Conservation (phyloP, 2,113 vertebrate species). For the Lipophrys pholis region DNA sequence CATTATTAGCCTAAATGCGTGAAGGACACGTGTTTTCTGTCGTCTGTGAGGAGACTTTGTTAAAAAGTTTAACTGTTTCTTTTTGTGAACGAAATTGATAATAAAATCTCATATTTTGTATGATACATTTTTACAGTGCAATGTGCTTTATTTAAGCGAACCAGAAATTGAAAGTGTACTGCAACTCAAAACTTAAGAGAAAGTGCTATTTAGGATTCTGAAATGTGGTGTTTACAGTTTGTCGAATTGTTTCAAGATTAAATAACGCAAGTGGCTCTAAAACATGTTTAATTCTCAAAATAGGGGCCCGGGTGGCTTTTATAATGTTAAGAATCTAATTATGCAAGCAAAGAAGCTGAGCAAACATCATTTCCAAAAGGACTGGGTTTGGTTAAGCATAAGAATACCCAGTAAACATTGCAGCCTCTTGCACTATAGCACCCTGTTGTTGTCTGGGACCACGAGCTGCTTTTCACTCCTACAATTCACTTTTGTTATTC, state of each 20-base stretch:
- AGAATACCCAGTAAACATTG: constrained; percentile 71
- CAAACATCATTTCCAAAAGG: constrained; percentile 63
- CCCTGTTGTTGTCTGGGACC: constrained; percentile 44
- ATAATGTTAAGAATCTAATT: constrained; percentile 70
- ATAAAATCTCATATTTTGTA: constrained; percentile 68
- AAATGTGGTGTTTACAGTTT: neutral
- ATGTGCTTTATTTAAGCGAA: constrained; percentile 1
- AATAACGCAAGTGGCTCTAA: constrained; percentile 1
- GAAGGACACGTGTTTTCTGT: constrained; percentile 39
- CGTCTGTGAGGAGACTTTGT: constrained; percentile 38
- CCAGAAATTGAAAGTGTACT: no score
- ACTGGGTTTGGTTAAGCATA: constrained; percentile 64
- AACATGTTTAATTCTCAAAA: constrained; percentile 38
- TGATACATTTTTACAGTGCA: constrained; percentile 13
- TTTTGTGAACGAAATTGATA: constrained; percentile 57
- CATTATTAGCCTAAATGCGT: constrained; percentile 31
- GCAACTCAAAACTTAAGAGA: no score
- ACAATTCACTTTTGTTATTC: constrained; percentile 58
- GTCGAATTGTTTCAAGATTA: neutral
- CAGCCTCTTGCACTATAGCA: constrained; percentile 39
- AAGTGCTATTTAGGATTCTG: no score
- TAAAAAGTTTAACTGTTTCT: constrained; percentile 45
- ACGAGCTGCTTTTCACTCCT: constrained; percentile 45
- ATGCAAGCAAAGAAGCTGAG: constrained; percentile 71
- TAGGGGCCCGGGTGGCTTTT: constrained; percentile 43